Conservation (phyloP, 2,797 vertebrate species). For the Aeoliscus strigatus region DNA sequence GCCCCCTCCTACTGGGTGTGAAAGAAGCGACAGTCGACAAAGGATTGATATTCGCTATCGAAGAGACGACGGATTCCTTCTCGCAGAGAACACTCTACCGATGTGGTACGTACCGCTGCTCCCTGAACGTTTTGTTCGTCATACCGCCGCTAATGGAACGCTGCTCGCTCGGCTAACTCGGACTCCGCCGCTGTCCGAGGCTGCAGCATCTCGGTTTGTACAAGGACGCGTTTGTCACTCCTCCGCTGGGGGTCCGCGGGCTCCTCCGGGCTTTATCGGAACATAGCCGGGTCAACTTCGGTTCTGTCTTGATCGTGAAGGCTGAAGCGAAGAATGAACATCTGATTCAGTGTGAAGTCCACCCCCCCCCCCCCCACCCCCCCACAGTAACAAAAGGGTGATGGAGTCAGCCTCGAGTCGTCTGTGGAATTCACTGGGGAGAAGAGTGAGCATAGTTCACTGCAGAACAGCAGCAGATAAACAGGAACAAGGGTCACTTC, state of each 20-base stretch:
- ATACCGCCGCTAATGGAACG: too few species aligned
- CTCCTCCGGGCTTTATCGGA: too few species aligned
- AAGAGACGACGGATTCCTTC: constrained; percentile 1
- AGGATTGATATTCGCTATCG: constrained; percentile 23
- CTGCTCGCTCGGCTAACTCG: constrained; percentile 15
- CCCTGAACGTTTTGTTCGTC: too few species aligned
- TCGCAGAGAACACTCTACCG: background rate
- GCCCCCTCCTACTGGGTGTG: constrained; percentile 63
- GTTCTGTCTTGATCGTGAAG: too few species aligned
- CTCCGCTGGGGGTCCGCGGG: too few species aligned
- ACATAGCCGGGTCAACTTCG: too few species aligned
- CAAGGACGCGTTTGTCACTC: background rate
- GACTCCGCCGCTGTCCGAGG: constrained; percentile 31
- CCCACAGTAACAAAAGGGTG: constrained; percentile 29
- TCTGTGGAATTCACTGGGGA: constrained; percentile 7
- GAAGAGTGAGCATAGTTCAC: constrained; percentile 31
- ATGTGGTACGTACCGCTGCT: constrained; percentile 64
- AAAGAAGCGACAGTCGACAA: constrained; percentile 56
- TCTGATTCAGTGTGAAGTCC: background rate
- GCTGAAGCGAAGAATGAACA: background rate
- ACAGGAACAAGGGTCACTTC: constrained; percentile 23
- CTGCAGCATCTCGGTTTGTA: constrained; percentile 45
- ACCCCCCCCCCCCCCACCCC: background rate
- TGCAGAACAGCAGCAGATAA: constrained; percentile 16
- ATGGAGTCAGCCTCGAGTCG: constrained; percentile 7